Percentiles rank a stretch among this genome's conserved stretches.
Conservation (phyloP, 2,113 vertebrate species). For the Heptranchias perlo region DNA sequence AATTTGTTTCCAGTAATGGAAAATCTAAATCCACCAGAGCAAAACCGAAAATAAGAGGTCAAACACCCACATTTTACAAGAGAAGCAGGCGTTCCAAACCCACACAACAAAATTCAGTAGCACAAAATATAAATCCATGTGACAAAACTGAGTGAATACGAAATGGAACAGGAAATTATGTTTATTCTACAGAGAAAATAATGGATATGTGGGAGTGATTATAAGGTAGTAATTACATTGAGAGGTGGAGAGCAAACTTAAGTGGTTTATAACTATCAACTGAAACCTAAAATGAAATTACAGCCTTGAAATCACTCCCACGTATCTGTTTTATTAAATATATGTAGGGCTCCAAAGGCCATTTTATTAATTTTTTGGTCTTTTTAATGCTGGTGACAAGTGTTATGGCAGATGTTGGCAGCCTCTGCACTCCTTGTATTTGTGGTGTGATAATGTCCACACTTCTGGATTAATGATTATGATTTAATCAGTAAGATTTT, state of each 20-base stretch:
- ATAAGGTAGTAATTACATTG: slow-evolving; percentile 12
- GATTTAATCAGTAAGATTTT: neutral
- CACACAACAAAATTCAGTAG: neutral
- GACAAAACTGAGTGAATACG: neutral
- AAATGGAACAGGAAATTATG: slow-evolving; percentile 22
- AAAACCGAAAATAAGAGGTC: neutral
- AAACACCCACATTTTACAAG: neutral
- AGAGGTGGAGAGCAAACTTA: slow-evolving; percentile 23
- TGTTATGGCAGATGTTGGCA: neutral
- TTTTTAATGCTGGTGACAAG: neutral
- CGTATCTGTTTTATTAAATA: slow-evolving; percentile 26
- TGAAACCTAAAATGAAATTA: slow-evolving; percentile 21
- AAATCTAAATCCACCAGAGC: neutral
- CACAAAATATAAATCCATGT: neutral
- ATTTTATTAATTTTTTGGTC: slow-evolving; percentile 20
- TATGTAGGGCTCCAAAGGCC: neutral
- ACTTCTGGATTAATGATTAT: neutral
- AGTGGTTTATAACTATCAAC: slow-evolving; percentile 7
- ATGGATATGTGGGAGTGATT: neutral
- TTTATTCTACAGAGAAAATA: slow-evolving; percentile 26
- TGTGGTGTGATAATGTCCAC: neutral
- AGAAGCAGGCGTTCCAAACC: neutral
- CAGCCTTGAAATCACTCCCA: slow-evolving; percentile 27
- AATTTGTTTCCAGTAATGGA: neutral
- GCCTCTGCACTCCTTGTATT: neutral